These are phyloP conservation scores for Drosophila subquinaria DNA, from an alignment of 2,888 invertebrate genomes.

Conservation along the genomic window DNA sequence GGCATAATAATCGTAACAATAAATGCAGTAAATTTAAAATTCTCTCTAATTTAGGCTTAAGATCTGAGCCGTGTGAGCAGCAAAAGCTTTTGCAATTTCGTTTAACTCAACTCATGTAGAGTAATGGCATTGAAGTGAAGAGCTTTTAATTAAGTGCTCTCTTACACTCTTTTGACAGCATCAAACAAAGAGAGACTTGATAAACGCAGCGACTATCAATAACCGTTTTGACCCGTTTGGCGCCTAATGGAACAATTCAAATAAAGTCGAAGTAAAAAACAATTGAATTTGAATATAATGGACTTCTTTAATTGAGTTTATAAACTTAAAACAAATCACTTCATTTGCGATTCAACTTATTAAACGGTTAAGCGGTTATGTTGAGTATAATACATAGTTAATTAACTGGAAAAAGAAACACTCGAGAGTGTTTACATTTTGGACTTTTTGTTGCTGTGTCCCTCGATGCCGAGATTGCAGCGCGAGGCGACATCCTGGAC, in stretches of 20 bases:
- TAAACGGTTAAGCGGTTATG: slow-evolving; percentile 3
- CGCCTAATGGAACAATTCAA: background rate
- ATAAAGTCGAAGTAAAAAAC: background rate
- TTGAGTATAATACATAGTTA: slow-evolving; percentile 46
- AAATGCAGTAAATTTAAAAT: slow-evolving; percentile 54
- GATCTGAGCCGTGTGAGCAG: background rate
- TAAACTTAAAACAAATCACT: slow-evolving; percentile 60
- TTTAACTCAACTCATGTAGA: background rate
- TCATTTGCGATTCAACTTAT: slow-evolving; percentile 56
- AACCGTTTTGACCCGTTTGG: background rate
- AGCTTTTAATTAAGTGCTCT: background rate
- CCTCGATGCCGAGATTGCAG: slow-evolving; percentile 85
- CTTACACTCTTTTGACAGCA: background rate
- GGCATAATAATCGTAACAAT: slow-evolving; percentile 57
- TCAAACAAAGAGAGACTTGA: background rate
- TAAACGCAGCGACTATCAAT: too few relatives aligned
- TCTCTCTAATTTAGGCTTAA: background rate
- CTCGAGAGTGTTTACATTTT: slow-evolving; percentile 71
- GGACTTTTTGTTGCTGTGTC: slow-evolving; percentile 84
- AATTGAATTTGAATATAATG: slow-evolving; percentile 1
- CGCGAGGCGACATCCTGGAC: slow-evolving; percentile 83
- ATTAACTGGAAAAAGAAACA: slow-evolving; percentile 34
- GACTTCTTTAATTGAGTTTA: slow-evolving; percentile 40
- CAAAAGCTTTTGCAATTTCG: background rate
- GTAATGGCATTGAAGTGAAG: background rate